Percentiles rank a stretch among this genome's conserved stretches.
These are phyloP conservation scores for Parnassius apollo DNA, from an alignment of 2,888 invertebrate species.

Conservation along the genomic window DNA sequence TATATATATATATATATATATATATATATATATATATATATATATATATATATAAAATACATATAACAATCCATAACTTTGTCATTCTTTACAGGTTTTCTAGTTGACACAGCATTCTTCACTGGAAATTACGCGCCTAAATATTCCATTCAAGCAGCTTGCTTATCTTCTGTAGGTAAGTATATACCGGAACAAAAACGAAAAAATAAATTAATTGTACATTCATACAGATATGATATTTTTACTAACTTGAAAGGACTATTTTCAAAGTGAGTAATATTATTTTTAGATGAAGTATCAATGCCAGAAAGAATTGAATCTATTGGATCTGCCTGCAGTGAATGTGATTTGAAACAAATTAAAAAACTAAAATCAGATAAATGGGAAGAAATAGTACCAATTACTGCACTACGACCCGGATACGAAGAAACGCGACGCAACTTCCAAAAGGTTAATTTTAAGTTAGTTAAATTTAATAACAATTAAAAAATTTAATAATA, in stretches of 20 bases:
- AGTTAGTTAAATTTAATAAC: background rate
- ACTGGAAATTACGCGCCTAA: slow-evolving; percentile 84
- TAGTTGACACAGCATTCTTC: slow-evolving; percentile 83
- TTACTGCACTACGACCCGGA: slow-evolving; percentile 77
- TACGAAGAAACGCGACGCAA: slow-evolving; percentile 81
- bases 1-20: no score
- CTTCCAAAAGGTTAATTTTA: slow-evolving; percentile 68
- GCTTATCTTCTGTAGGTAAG: slow-evolving; percentile 73
- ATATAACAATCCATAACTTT: no score
- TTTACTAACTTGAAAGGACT: background rate
- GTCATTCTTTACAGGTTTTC: slow-evolving; percentile 55
- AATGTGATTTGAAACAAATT: slow-evolving; percentile 67
- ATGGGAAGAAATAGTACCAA: slow-evolving; percentile 81
- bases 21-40: no score
- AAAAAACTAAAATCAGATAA: slow-evolving; percentile 67
- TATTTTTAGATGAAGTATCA: slow-evolving; percentile 63
- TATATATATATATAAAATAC: no score
- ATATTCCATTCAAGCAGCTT: slow-evolving; percentile 82
- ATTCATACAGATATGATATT: background rate
- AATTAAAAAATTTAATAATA: no score
- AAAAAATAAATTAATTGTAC: background rate
- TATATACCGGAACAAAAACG: slow-evolving; percentile 1
- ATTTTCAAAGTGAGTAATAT: background rate
- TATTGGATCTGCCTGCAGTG: slow-evolving; percentile 76
- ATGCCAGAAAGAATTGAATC: slow-evolving; percentile 65